These are phyloP conservation scores for Pelobates fuscus DNA, from an alignment of 2,113 vertebrate species.

Conservation along the genomic window DNA sequence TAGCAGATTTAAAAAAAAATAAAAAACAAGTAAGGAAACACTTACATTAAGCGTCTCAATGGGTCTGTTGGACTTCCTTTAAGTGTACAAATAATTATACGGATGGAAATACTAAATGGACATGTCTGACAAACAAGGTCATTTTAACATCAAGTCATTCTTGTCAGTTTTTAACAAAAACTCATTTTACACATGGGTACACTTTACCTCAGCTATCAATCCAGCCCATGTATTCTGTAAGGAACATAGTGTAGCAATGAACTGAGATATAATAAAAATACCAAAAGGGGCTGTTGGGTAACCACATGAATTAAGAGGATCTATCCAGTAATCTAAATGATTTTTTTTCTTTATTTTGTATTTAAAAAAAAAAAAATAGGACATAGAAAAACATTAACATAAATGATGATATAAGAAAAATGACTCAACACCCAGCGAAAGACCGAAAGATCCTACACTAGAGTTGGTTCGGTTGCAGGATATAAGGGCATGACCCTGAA, in stretches of 20 bases:
- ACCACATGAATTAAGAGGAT: no score
- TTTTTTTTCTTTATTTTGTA: no score
- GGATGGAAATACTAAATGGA: slow-evolving; percentile 20
- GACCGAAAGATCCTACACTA: no score
- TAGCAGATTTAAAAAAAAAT: not conserved
- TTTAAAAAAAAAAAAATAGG: no score
- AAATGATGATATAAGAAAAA: no score
- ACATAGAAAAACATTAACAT: no score
- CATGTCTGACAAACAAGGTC: slow-evolving; percentile 31
- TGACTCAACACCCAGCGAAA: no score
- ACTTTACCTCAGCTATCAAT: slow-evolving; percentile 20
- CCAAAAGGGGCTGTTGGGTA: not conserved
- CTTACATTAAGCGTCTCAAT: not conserved
- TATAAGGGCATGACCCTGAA: no score
- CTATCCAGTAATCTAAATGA: no score
- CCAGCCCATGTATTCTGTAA: slow-evolving; percentile 3
- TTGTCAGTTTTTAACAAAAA: slow-evolving; percentile 38
- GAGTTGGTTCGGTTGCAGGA: no score
- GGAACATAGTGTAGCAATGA: not conserved
- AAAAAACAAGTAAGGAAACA: not conserved
- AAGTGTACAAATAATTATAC: slow-evolving; percentile 17
- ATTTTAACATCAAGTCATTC: slow-evolving; percentile 24
- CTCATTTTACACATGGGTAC: slow-evolving; percentile 37
- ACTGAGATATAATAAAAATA: not conserved
- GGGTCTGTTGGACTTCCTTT: slow-evolving; percentile 1